Base-by-base conservation (phyloP, 2,888 invertebrate genomes). In the Perithous albicinctus region DNA sequence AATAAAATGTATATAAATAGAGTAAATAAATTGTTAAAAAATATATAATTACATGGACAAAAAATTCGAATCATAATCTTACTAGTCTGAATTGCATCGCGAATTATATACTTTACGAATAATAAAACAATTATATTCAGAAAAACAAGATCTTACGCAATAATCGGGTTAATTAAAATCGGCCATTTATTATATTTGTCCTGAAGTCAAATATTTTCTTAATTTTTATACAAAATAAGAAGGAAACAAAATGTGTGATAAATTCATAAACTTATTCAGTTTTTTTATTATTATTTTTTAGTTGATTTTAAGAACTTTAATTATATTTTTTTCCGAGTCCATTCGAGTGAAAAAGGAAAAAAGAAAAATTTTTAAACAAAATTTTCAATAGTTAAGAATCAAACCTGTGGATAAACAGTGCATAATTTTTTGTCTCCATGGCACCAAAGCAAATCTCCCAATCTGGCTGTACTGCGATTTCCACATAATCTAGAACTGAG, bases 381-480 rank as follows among this genome's bases (percentile, higher is more conserved):
- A 32, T 35, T 35, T 2, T 0, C 1, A 4, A 54, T 0, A n/a
- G n/a, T n/a, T 26, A 7, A 26, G 6, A 29, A 29, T 6, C 59
- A 29, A 59, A 95, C 95, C 93, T 94, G 93, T 29, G 95, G 95
- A 85, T 94, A 94, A 79, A 95, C 90, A 0, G 94, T 94, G 85
- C 94, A 94, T 4, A 94, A 93, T 84, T 94, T 92, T 76, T 94
- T 93, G 67, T 94, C 93, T 0, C 93, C 94, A 59, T 93, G 92
- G 83, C 93, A 93, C 93, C 94, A 95, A 1, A 95, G 89, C 15
- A 96, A 92, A 91, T 96, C 96, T 89, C 95, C 95, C 6, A 95
- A 92, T 89, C 94, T 94, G 78, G 95, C 95, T 90, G 93, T 93
- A 87, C 93, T 93, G 70, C 94, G 94, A 89, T 94, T 95, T 69